phyloP scores from a whole-genome alignment of 2,888 invertebrate genomes.

The Gandaritis pyraliata region DNA sequence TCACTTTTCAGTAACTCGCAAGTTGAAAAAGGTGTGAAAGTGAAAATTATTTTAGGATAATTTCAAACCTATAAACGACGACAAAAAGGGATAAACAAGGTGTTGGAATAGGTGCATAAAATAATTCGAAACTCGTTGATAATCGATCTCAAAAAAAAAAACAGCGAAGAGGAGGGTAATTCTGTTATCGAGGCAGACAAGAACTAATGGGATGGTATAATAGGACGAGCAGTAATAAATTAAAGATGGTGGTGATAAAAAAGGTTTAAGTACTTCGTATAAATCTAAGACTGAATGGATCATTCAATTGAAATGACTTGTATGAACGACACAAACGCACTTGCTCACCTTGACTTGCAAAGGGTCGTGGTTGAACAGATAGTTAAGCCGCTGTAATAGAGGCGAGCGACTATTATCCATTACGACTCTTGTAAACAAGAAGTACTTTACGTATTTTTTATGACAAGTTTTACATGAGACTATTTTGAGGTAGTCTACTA shows the following conservation, averaged over 20 bases:
- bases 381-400: constrained; percentile 7
- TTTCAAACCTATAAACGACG: no score
- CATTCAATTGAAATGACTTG: constrained; percentile 39
- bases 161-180: no score
- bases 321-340: constrained; percentile 34
- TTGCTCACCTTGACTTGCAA: constrained; percentile 68
- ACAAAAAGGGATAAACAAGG: no score
- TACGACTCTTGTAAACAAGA: neutral
- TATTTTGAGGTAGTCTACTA: no score
- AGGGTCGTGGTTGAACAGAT: constrained; percentile 57
- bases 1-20: constrained; percentile 45
- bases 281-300: constrained; percentile 16
- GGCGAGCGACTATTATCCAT: neutral
- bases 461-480: no score
- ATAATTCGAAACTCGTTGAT: no score
- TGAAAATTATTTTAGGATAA: no score
- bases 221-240: neutral
- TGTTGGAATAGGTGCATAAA: no score
- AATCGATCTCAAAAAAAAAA: no score
- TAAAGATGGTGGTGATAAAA: neutral
- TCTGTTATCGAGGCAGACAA: no score
- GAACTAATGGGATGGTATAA: neutral
- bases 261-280: constrained; percentile 10
- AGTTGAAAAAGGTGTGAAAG: constrained; percentile 2
- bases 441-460: neutral